Evolutionary conservation across 2,113 vertebrate genomes (phyloP).

Genomic region (Leucoraja erinaceus): DNA sequence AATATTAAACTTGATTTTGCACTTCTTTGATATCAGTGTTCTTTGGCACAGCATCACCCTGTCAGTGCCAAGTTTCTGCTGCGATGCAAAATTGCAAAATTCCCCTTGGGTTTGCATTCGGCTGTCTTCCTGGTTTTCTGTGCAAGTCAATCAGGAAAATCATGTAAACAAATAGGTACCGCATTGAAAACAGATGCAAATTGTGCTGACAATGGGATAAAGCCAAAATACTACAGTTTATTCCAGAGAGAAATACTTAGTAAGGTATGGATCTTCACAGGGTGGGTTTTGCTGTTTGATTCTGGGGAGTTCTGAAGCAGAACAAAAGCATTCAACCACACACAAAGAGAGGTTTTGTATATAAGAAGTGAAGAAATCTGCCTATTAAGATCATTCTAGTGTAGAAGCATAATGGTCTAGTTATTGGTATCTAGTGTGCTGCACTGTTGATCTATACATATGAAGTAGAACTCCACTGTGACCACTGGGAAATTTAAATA

Average conservation of each 20-base stretch:
- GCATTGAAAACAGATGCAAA: background rate
- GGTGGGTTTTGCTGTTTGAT: background rate
- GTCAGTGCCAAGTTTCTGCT: background rate
- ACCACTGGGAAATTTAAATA: too few species aligned
- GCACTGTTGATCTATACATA: too few species aligned
- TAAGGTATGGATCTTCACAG: background rate
- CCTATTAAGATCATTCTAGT: too few species aligned
- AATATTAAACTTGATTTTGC: background rate
- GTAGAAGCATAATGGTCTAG: too few species aligned
- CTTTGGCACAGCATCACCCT: background rate
- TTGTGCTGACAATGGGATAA: background rate
- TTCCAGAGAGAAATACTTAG: background rate
- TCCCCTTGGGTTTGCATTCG: background rate
- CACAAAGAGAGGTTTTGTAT: too few species aligned
- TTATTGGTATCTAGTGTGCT: too few species aligned
- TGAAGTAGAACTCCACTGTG: too few species aligned
- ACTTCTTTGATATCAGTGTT: background rate
- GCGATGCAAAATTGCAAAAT: background rate
- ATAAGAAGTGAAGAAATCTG: too few species aligned
- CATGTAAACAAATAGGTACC: background rate
- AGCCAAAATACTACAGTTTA: background rate
- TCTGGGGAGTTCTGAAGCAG: background rate
- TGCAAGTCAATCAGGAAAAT: conserved; percentile 4
- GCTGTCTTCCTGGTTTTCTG: background rate
- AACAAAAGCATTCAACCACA: background rate